Evolutionary conservation across 2,888 invertebrate species (phyloP), one percentile per base, ranked within the genome.

Genomic region (Romanomermis culicivorax): DNA sequence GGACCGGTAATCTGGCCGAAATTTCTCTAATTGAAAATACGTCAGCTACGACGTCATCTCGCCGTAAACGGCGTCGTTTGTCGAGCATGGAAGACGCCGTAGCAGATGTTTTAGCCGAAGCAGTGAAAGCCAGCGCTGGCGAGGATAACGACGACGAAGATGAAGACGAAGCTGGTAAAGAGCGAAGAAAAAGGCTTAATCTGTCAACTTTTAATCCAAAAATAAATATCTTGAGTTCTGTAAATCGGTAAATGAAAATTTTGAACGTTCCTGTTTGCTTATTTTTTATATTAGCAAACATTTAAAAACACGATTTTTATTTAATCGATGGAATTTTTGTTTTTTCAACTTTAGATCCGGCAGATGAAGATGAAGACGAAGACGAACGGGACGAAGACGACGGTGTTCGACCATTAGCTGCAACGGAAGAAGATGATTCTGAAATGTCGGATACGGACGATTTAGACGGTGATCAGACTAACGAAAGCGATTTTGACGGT

Each of bases 401-500:
- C 23, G 63, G 55, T 4, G n/a, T n/a, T n/a, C n/a, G n/a, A n/a
- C n/a, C n/a, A n/a, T n/a, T n/a, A n/a, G n/a, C n/a, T n/a, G n/a
- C n/a, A n/a, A n/a, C n/a, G n/a, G 63, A 64, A 24, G 58, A 62
- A 17, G 61, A 61, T 45, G 29, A n/a, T 23, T 14, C 20, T 4
- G 51, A 54, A 17, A 25, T 20, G 25, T 45, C 45, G 3, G 52
- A 56, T 2, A 42, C 47, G 17, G 55, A 52, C 17, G 51, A 42
- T 23, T 49, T 42, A 17, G 57, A 51, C 24, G 51, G 54, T 2
- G 52, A 55, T 11, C 29, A 52, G 1, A 30, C 52, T 25, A 29
- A 27, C 36, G 55, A 52, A 17, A 52, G 29, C 51, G 57, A 52
- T 2, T 3, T 26, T 25, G n/a, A 42, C 17, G 14, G 23, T 25